These are phyloP conservation scores for Prunella himalayana DNA, from an alignment of 2,113 vertebrate genomes.

Conservation along the genomic window DNA sequence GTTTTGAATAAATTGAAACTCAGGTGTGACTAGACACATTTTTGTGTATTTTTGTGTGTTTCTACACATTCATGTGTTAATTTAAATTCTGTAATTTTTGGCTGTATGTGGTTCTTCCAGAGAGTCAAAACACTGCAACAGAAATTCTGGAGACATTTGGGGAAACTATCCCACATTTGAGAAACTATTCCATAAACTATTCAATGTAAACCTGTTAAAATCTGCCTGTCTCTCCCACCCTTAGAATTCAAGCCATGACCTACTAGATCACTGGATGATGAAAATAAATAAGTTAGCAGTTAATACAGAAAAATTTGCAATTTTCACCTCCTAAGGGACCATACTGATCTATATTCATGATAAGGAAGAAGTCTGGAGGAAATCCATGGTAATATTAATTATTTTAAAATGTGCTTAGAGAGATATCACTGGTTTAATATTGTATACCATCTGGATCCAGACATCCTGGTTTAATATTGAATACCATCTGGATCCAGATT, in stretches of 20 bases:
- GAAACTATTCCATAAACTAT: neutral
- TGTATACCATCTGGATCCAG: conserved; percentile 41
- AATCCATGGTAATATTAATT: conserved; percentile 53
- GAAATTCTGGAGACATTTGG: neutral
- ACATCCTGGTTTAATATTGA: conserved; percentile 24
- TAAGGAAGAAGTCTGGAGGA: conserved; percentile 17
- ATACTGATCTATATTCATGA: conserved; percentile 1
- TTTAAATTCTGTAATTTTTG: neutral
- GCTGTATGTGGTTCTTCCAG: neutral
- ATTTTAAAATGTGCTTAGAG: conserved; percentile 34
- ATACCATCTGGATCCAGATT: conserved; percentile 37
- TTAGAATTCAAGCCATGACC: neutral
- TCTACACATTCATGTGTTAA: neutral
- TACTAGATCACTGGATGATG: neutral
- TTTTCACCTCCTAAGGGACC: neutral
- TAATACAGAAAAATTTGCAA: neutral
- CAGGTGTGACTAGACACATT: neutral
- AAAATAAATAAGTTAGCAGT: neutral
- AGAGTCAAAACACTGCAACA: neutral
- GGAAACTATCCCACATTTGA: neutral
- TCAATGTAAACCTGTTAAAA: neutral
- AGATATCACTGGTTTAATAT: conserved; percentile 25
- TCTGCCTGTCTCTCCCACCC: neutral
- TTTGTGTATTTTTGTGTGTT: neutral
- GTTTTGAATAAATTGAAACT: neutral